phyloP scores from a whole-genome alignment of 2,797 vertebrate species.

The Lacerta agilis region DNA sequence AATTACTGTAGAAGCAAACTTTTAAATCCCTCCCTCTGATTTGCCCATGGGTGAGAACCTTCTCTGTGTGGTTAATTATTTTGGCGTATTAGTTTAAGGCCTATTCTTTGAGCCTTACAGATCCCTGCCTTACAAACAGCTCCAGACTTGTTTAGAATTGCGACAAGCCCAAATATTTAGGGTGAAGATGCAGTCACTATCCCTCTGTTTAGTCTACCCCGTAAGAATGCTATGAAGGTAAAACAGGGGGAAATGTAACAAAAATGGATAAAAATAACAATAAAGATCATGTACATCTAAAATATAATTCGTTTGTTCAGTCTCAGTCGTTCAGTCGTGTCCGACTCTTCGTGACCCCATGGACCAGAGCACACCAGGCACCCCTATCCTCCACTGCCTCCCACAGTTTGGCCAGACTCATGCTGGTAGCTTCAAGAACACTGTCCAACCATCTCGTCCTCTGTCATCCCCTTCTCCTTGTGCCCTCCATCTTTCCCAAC shows the following conservation, averaged over 20 bases:
- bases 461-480: no score
- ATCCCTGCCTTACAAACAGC: not conserved
- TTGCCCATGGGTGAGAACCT: not conserved
- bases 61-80: not conserved
- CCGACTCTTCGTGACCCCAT: no score
- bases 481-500: no score
- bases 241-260: not conserved
- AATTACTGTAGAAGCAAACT: not conserved
- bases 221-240: not conserved
- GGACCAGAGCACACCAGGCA: no score
- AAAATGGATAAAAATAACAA: not conserved
- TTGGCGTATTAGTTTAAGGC: no score
- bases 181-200: not conserved
- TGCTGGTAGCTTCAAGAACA: no score
- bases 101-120: conserved; percentile 36
- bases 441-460: no score
- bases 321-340: no score
- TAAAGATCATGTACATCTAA: not conserved
- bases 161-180: not conserved
- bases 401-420: no score
- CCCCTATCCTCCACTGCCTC: no score
- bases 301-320: not conserved
- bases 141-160: not conserved
- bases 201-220: not conserved
- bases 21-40: not conserved